phyloP scores from a whole-genome alignment of 1,140 invertebrate genomes.

The Scaptomyza pallida region DNA sequence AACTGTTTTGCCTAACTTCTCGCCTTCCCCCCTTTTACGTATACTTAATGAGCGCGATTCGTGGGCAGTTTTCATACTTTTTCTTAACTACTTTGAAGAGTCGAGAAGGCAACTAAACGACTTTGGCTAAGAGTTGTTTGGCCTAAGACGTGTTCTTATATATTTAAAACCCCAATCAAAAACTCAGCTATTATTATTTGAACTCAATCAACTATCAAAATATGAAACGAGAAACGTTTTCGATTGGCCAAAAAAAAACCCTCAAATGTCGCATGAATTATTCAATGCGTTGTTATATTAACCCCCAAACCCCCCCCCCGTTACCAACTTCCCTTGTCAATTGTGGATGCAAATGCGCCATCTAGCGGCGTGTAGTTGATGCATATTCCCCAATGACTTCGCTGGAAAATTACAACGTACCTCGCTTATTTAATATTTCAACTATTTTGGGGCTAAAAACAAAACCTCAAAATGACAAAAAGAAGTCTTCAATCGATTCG shows the following conservation, averaged over 20 bases:
- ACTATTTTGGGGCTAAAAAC: conserved; percentile 54
- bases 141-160: too few species aligned
- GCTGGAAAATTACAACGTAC: conserved; percentile 17
- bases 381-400: conserved; percentile 3
- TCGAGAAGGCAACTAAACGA: neutral
- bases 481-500: conserved; percentile 48
- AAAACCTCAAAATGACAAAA: conserved; percentile 9
- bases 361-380: conserved; percentile 21
- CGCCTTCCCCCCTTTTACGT: neutral
- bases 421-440: conserved; percentile 64
- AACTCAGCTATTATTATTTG: too few species aligned
- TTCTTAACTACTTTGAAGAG: too few species aligned
- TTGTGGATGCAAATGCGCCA: conserved; percentile 66
- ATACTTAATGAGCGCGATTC: neutral
- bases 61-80: neutral
- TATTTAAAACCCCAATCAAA: too few species aligned
- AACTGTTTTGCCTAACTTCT: conserved; percentile 3
- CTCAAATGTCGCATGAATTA: conserved; percentile 50
- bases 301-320: neutral
- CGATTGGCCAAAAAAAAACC: conserved; percentile 37
- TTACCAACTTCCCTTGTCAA: neutral
- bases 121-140: neutral
- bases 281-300: conserved; percentile 39
- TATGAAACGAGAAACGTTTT: conserved; percentile 9
- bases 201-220: conserved; percentile 16